A percentile compares a stretch with the other conserved stretches of the same genome.
Evolutionary conservation across 2,797 vertebrate species (phyloP).

Genomic region (Holocentrus rufus): DNA sequence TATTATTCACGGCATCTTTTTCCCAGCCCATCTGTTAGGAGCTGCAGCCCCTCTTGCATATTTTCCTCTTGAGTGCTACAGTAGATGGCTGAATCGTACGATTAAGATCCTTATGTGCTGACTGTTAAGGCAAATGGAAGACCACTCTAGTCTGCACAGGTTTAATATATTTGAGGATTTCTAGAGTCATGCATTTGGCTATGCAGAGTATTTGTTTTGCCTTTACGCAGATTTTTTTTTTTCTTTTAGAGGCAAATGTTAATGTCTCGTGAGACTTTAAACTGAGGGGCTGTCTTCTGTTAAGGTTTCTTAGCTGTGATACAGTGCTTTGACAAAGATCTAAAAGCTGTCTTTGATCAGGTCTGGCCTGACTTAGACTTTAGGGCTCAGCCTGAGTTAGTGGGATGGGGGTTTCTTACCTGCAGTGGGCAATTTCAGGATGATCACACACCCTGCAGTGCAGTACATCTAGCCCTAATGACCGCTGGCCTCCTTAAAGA

Average conservation of each 20-base stretch:
- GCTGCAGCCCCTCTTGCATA: background rate
- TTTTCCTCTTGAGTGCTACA: background rate
- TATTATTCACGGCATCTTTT: constrained; percentile 24
- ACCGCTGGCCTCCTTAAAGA: constrained; percentile 66
- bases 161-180: constrained; percentile 15
- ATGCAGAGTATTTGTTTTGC: constrained; percentile 43
- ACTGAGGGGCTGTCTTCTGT: constrained; percentile 31
- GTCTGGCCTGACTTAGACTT: constrained; percentile 26
- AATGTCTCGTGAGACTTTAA: constrained; percentile 50
- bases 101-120: background rate
- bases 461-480: constrained; percentile 51
- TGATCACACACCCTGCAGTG: constrained; percentile 50
- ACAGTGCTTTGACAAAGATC: constrained; percentile 12
- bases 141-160: constrained; percentile 34
- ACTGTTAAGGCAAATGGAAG: constrained; percentile 4
- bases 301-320: constrained; percentile 16
- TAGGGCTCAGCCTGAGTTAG: background rate
- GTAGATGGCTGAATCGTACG: too few relatives aligned
- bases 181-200: constrained; percentile 23
- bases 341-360: constrained; percentile 23
- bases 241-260: constrained; percentile 38
- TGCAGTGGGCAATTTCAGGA: constrained; percentile 31
- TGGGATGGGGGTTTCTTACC: constrained; percentile 17
- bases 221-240: constrained; percentile 37
- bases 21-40: constrained; percentile 18